These are phyloP conservation scores for Bufo bufo DNA, from an alignment of 2,113 vertebrate species.

Conservation along the genomic window DNA sequence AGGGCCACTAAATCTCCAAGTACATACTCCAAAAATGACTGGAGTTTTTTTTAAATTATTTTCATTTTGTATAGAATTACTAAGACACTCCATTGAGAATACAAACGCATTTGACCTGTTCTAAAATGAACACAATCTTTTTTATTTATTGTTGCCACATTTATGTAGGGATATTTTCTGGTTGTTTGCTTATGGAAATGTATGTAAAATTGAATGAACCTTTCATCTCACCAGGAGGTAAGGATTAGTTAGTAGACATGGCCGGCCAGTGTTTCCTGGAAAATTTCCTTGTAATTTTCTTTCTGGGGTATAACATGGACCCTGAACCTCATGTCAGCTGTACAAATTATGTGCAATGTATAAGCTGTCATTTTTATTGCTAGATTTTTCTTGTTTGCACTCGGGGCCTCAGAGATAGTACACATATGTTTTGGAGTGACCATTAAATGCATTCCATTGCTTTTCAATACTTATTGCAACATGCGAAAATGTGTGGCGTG, in stretches of 20 bases:
- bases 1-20: too few species aligned
- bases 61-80: neutral
- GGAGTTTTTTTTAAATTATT: neutral
- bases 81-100: neutral
- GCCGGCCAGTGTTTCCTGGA: slow-evolving; percentile 11
- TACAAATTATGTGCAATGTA: slow-evolving; percentile 31
- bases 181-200: neutral
- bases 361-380: slow-evolving; percentile 47
- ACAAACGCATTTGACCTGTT: neutral
- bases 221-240: slow-evolving; percentile 31
- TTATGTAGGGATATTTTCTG: neutral
- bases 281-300: slow-evolving; percentile 9
- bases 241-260: slow-evolving; percentile 7
- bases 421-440: slow-evolving; percentile 16
- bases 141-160: neutral
- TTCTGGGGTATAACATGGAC: neutral
- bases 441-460: slow-evolving; percentile 35
- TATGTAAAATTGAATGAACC: neutral
- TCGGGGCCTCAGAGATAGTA: slow-evolving; percentile 17
- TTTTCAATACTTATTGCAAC: slow-evolving; percentile 14
- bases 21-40: too few species aligned
- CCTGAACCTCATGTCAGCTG: neutral
- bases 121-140: neutral
- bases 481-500: slow-evolving; percentile 17
- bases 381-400: slow-evolving; percentile 10